phyloP scores from a whole-genome alignment of 1,140 invertebrate species.

The Meloidogyne chitwoodi region DNA sequence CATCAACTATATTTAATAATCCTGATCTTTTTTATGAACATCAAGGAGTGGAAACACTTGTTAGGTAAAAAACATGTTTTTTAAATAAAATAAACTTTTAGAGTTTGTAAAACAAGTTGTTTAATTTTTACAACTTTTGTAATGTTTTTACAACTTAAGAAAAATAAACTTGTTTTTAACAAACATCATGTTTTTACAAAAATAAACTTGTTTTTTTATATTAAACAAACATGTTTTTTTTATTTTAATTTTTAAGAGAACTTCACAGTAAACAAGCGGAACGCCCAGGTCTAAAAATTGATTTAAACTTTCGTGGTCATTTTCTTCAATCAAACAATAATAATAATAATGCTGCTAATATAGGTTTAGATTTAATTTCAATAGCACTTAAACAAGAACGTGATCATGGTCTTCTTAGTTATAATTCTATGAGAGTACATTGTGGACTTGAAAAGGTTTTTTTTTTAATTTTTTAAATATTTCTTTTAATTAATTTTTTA shows the following conservation, averaged over 20 bases:
- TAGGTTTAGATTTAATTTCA: conserved; percentile 40
- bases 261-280: conserved; percentile 32
- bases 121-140: too few species aligned
- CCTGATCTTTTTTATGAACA: conserved; percentile 34
- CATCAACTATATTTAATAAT: conserved; percentile 39
- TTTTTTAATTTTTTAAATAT: too few species aligned
- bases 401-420: conserved; percentile 41
- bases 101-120: too few species aligned
- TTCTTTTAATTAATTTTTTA: neutral
- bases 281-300: conserved; percentile 39
- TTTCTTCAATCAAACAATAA: conserved; percentile 30
- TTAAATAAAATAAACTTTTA: too few species aligned
- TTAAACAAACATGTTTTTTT: neutral
- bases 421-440: conserved; percentile 33
- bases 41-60: conserved; percentile 34
- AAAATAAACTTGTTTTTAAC: too few species aligned
- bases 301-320: conserved; percentile 36
- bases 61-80: conserved; percentile 26
- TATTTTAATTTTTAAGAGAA: conserved; percentile 36
- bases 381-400: conserved; percentile 40
- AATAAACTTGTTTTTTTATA: too few species aligned
- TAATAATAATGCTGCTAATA: neutral
- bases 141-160: too few species aligned
- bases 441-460: conserved; percentile 34
- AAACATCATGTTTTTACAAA: too few species aligned